These are phyloP conservation scores for Latrodectus geometricus DNA, from an alignment of 1,140 invertebrate genomes.

Conservation along the genomic window DNA sequence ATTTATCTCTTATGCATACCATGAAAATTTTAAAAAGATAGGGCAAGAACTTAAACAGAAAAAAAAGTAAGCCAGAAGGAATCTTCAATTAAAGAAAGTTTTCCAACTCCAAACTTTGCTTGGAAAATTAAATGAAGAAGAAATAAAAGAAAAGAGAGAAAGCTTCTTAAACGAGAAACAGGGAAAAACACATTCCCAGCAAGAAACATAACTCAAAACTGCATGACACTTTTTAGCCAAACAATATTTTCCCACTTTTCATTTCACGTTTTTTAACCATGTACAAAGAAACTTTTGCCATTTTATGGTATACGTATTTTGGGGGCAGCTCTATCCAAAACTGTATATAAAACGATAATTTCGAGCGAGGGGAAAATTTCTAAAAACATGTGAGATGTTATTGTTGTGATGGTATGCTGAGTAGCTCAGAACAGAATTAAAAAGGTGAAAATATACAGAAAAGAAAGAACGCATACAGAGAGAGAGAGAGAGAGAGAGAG, in stretches of 20 bases:
- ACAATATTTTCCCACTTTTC: not conserved
- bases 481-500: not conserved
- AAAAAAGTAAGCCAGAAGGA: not conserved
- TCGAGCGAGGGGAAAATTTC: not conserved
- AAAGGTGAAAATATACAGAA: too few species aligned
- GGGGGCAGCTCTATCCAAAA: not conserved
- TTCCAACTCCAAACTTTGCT: not conserved
- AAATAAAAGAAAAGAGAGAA: constrained; percentile 4
- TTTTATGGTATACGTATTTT: not conserved
- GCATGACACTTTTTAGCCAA: constrained; percentile 17
- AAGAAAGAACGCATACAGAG: not conserved
- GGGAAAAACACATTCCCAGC: not conserved
- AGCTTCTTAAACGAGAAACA: not conserved
- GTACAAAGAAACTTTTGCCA: not conserved
- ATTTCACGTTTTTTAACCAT: not conserved
- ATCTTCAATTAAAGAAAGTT: constrained; percentile 8
- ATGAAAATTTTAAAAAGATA: not conserved
- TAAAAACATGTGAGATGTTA: not conserved
- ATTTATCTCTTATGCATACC: not conserved
- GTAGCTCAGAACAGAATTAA: too few species aligned
- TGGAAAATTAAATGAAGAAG: not conserved
- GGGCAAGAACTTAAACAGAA: not conserved
- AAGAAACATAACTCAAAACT: not conserved
- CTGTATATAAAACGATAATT: constrained; percentile 11
- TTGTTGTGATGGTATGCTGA: not conserved